Conservation (phyloP, 1,140 invertebrate species). For the Colletes gigas region DNA sequence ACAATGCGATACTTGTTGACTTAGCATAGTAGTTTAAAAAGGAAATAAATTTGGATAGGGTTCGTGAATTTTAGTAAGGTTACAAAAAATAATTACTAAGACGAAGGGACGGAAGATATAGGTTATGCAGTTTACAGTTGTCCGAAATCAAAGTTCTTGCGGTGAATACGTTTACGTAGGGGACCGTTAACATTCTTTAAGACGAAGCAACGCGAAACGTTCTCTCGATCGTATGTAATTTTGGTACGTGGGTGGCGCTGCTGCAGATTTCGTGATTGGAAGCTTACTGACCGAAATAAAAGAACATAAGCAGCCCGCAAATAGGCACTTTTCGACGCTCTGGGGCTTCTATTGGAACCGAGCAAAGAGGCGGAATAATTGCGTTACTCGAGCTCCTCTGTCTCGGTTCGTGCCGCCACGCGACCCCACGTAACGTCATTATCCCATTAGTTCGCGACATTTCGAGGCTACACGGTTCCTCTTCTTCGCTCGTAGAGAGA, state of each 20-base stretch:
- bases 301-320: conserved; percentile 12
- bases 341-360: conserved; percentile 45
- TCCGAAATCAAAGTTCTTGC: too few species aligned
- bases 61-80: too few species aligned
- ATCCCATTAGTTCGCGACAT: conserved; percentile 69
- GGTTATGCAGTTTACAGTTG: too few species aligned
- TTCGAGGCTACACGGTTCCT: conserved; percentile 32
- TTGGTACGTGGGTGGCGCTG: neutral
- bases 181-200: too few species aligned
- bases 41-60: too few species aligned
- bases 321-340: conserved; percentile 36
- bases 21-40: too few species aligned
- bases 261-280: conserved; percentile 20
- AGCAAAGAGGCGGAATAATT: conserved; percentile 66
- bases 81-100: too few species aligned
- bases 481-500: conserved; percentile 22
- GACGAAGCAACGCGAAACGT: too few species aligned
- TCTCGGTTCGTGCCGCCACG: conserved; percentile 44
- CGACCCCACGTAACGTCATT: conserved; percentile 70
- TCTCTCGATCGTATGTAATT: too few species aligned
- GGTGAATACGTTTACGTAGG: too few species aligned
- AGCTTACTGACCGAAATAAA: conserved; percentile 31
- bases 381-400: conserved; percentile 47
- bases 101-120: too few species aligned
- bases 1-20: neutral